Base-by-base conservation (phyloP, 2,888 invertebrate genomes). In the Mycalesis mineus region DNA sequence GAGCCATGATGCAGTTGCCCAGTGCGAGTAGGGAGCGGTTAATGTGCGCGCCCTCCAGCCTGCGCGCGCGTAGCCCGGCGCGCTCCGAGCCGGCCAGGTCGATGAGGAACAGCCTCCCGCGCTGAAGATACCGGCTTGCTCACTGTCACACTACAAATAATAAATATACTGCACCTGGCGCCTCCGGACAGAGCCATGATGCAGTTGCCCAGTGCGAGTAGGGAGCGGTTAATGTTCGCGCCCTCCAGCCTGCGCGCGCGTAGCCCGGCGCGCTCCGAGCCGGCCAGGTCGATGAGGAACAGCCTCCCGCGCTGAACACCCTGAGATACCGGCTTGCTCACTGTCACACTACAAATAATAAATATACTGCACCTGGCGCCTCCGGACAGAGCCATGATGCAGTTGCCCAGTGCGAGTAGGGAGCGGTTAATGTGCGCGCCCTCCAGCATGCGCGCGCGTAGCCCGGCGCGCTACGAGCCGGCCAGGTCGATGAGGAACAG, bases 361-460 rank as follows among this genome's bases (percentile, higher is more conserved):
- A n/a, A n/a, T n/a, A n/a, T n/a, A n/a, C n/a, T 17, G 0, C 36
- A 88, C 90, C 93, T 91, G 50, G 93, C 94, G 9, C 94, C 94
- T 4, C 94, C 94, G 49, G 97, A 97, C 14, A 98, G 87, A 0
- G 98, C 98, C 86, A 98, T 98, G 72, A 98, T 98, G 78, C 98
- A 98, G 87, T 98, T 98, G 0, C 97, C 98, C 44, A 98, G 91
- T 0, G 97, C 97, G 53, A 97, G 88, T 9, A 97, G 91, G 1
- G 96, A 96, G 55, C 96, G 93, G 85, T 98, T 98, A 71, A 98
- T 98, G 77, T 98, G 98, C 0, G 97, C 98, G 4, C 98, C 97
- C 83, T 97, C 97, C 69, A 96, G 94, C 4, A 97, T 88, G 9
- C 97, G 92, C 79, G 97, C 96, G 0, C 97, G 97, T 28, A 95